Evolutionary conservation across 2,888 invertebrate genomes (phyloP).

Genomic region (Netelia inedita): DNA sequence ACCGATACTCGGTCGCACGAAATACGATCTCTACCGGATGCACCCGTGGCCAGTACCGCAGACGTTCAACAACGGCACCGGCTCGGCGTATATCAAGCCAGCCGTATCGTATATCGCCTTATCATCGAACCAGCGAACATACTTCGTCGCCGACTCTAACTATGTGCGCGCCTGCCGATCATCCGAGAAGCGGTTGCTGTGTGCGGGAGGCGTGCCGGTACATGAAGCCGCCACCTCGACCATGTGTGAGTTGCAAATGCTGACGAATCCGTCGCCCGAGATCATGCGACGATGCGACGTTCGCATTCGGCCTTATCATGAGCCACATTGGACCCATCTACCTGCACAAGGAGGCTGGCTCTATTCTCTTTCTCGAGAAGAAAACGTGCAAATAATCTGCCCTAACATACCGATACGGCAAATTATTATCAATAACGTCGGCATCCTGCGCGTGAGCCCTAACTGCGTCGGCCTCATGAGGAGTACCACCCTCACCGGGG

Average conservation of each 20-base stretch:
- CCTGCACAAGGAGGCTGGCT: slow-evolving; percentile 1
- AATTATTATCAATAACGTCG: neutral
- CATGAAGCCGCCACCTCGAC: neutral
- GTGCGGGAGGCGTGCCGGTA: neutral
- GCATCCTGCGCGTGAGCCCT: neutral
- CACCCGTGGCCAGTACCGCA: neutral
- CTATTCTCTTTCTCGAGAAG: neutral
- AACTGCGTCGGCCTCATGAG: neutral
- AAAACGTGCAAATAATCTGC: neutral
- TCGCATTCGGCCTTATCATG: neutral
- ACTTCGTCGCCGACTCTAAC: neutral
- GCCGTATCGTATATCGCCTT: neutral
- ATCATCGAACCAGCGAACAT: neutral
- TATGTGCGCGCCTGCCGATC: neutral
- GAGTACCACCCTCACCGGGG: neutral
- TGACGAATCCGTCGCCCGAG: neutral
- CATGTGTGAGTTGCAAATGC: slow-evolving; percentile 11
- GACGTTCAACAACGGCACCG: neutral
- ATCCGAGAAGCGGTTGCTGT: neutral
- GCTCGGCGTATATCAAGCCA: neutral
- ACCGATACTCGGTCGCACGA: neutral
- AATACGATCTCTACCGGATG: slow-evolving; percentile 5
- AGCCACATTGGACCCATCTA: neutral
- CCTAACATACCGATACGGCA: neutral
- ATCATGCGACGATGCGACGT: neutral